A percentile compares a stretch with the other conserved stretches of the same genome.
Conservation (phyloP, 1,140 invertebrate genomes). For the Cyclina sinensis region DNA sequence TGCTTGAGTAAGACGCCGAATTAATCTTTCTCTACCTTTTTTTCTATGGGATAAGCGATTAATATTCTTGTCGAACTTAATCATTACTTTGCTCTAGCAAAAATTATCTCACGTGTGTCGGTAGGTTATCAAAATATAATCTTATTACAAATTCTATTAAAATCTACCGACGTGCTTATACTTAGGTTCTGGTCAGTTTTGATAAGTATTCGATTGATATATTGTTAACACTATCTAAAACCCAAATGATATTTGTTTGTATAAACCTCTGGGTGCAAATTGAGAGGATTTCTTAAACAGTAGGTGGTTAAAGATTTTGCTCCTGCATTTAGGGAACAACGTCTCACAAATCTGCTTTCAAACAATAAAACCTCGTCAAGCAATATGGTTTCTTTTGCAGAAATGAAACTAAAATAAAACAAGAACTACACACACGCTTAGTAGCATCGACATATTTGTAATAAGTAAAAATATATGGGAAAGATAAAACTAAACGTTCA, state of each 20-base stretch:
- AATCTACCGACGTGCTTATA: constrained; percentile 16
- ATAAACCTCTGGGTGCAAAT: neutral
- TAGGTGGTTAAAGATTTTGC: neutral
- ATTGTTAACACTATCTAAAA: neutral
- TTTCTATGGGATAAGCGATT: too few relatives aligned
- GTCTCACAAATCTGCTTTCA: too few relatives aligned
- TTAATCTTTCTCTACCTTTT: too few relatives aligned
- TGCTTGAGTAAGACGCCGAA: neutral
- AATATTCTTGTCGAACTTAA: neutral
- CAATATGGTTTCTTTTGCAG: too few relatives aligned
- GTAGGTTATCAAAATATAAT: constrained; percentile 2
- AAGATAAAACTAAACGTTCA: too few relatives aligned
- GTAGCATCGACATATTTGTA: too few relatives aligned
- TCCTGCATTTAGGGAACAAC: too few relatives aligned
- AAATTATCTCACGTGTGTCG: neutral
- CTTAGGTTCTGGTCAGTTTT: neutral
- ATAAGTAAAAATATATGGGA: too few relatives aligned
- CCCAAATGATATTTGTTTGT: neutral
- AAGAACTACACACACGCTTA: too few relatives aligned
- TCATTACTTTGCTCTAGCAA: neutral
- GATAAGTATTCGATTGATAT: neutral
- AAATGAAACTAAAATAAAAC: too few relatives aligned
- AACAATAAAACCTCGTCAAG: too few relatives aligned
- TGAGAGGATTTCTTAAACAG: neutral
- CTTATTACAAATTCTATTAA: constrained; percentile 9